These are phyloP conservation scores for Dioctria rufipes DNA, from an alignment of 2,888 invertebrate species.

Conservation along the genomic window DNA sequence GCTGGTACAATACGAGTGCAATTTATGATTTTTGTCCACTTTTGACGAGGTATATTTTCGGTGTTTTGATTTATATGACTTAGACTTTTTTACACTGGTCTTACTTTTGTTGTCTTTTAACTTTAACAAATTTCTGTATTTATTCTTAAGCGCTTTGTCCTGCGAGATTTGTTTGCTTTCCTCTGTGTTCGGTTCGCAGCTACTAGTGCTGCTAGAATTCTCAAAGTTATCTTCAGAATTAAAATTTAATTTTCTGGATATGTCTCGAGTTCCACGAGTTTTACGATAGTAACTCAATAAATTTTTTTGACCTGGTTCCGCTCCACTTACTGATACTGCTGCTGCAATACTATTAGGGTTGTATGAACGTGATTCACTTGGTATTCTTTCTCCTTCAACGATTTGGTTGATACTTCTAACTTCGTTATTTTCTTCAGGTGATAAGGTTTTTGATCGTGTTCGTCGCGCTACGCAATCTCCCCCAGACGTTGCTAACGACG, in stretches of 20 bases:
- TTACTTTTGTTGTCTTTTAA: constrained; percentile 35
- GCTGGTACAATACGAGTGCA: constrained; percentile 25
- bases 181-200: constrained; percentile 24
- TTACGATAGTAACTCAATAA: constrained; percentile 70
- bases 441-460: constrained; percentile 68
- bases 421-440: constrained; percentile 61
- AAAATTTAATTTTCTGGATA: constrained; percentile 43
- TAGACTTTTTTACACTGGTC: constrained; percentile 4
- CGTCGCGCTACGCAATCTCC: constrained; percentile 69
- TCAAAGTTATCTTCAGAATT: not conserved
- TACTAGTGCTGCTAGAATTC: constrained; percentile 42
- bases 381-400: not conserved
- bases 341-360: constrained; percentile 43
- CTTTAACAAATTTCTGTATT: constrained; percentile 41
- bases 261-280: constrained; percentile 63
- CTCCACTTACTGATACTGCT: not conserved
- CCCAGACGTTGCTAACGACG: constrained; percentile 42
- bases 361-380: constrained; percentile 53
- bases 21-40: constrained; percentile 57
- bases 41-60: constrained; percentile 45
- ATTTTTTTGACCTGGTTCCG: constrained; percentile 60
- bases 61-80: constrained; percentile 30
- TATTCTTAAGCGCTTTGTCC: constrained; percentile 16
- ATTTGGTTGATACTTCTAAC: constrained; percentile 3
- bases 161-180: not conserved